These are phyloP conservation scores for Astropecten irregularis DNA, from an alignment of 53 echinoderm and acorn worm species.

Conservation along the genomic window DNA sequence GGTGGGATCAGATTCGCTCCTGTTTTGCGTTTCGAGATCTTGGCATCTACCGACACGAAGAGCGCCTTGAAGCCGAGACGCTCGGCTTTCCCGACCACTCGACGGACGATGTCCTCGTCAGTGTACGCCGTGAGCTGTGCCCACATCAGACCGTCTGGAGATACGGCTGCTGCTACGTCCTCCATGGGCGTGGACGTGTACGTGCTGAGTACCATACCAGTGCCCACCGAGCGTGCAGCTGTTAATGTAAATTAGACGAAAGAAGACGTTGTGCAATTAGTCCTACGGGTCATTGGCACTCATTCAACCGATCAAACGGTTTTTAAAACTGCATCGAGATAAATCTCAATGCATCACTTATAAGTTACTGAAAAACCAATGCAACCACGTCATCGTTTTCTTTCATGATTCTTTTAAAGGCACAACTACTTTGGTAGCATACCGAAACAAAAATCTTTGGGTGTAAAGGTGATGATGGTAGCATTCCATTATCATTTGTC, in stretches of 20 bases:
- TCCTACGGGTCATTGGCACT: neutral
- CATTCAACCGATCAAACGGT: neutral
- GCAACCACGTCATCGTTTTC: no score
- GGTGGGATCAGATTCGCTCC: constrained; percentile 60
- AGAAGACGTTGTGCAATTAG: neutral
- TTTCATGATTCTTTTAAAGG: no score
- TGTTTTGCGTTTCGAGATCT: constrained; percentile 53
- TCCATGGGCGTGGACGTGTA: constrained; percentile 78
- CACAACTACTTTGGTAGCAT: no score
- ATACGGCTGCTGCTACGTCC: constrained; percentile 67
- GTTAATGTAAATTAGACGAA: neutral
- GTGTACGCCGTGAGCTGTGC: constrained; percentile 72
- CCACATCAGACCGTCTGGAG: constrained; percentile 74
- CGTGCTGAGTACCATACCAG: constrained; percentile 79
- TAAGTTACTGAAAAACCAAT: no score
- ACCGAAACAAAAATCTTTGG: no score
- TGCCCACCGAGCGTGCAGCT: constrained; percentile 74
- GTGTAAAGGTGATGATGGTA: no score
- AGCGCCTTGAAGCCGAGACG: constrained; percentile 74
- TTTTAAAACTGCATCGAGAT: neutral
- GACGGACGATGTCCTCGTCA: constrained; percentile 51
- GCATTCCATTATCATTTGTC: no score
- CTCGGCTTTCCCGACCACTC: constrained; percentile 74
- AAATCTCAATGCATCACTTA: no score
- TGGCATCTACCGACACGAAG: constrained; percentile 79